Conservation (phyloP, 2,113 vertebrate genomes). For the Aphelocoma coerulescens region DNA sequence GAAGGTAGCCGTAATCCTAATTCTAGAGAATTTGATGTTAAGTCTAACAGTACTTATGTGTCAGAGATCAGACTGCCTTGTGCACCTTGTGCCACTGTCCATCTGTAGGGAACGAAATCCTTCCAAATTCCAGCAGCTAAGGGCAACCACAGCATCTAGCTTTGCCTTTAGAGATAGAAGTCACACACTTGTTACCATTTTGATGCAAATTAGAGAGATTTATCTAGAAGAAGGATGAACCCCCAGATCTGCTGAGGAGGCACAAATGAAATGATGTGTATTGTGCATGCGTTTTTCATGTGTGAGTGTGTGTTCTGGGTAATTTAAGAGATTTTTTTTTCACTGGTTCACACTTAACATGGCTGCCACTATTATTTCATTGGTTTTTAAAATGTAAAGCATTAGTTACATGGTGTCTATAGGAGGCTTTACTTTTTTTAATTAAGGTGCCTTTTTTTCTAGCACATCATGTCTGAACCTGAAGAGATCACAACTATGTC, state of each 20-base stretch:
- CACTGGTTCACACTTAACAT: background rate
- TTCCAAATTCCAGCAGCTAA: background rate
- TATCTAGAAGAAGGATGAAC: background rate
- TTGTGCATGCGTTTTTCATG: background rate
- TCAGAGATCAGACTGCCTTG: background rate
- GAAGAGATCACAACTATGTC: slow-evolving; percentile 99
- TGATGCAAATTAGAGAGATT: background rate
- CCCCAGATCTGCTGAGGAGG: background rate
- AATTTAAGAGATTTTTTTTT: background rate
- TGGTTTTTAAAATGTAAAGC: background rate
- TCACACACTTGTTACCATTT: background rate
- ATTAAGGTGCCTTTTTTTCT: background rate
- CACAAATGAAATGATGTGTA: background rate
- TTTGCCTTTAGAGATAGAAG: background rate
- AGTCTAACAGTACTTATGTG: background rate
- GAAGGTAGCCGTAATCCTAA: background rate
- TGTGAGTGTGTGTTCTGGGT: background rate
- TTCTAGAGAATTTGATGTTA: background rate
- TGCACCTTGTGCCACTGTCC: background rate
- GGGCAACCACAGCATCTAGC: background rate
- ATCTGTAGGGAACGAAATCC: background rate
- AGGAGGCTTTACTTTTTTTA: background rate
- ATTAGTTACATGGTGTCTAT: background rate
- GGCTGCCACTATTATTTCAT: background rate
- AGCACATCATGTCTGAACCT: slow-evolving; percentile 99